Base-by-base conservation (phyloP, 2,888 invertebrate species). In the Drosophila cracens region DNA sequence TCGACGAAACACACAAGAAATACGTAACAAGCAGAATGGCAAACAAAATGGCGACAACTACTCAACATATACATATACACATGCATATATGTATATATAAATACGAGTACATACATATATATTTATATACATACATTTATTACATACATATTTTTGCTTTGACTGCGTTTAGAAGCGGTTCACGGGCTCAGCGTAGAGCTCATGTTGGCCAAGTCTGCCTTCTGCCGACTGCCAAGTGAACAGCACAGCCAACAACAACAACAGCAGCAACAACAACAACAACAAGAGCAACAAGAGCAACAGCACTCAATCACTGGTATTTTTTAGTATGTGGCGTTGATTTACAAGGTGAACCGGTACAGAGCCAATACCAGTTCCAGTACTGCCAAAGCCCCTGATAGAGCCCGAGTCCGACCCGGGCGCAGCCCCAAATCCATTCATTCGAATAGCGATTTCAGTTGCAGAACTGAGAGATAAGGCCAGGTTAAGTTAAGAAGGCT, bases 311-410 rank as follows among this genome's bases (percentile, higher is more conserved):
- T 86, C 87, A 77, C 70, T 78, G 82, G 80, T 88, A 82, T 86
- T 87, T 87, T 83, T 82, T 86, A 86, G 83, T 87, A 82, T 88
- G 87, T 83, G 79, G 74, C 88, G 87, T 78, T 79, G 82, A 82
- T 82, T 86, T 87, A 88, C 86, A 87, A 87, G 86, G 86, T 87
- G 86, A 87, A 86, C 86, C 82, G 74, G 88, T 87, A 81, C 81
- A 81, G 62, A 80, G 87, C 71, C 82, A 87, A 82, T 82, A 80
- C 87, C 84, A 83, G 84, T 84, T 87, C 83, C 77, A 77, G 69
- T 77, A 68, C 68, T 52, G 60, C 53, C 49, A 29, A 46, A 46
- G 52, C 40, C 34, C 10, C 38, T 51, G 33, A 27, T 31, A n/a
- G 34, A 49, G 59, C 27, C 36, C 25, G 57, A 25, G 33, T 16